Base-by-base conservation (phyloP, 23 tunicate genomes). In the Halocynthia aurantium region DNA sequence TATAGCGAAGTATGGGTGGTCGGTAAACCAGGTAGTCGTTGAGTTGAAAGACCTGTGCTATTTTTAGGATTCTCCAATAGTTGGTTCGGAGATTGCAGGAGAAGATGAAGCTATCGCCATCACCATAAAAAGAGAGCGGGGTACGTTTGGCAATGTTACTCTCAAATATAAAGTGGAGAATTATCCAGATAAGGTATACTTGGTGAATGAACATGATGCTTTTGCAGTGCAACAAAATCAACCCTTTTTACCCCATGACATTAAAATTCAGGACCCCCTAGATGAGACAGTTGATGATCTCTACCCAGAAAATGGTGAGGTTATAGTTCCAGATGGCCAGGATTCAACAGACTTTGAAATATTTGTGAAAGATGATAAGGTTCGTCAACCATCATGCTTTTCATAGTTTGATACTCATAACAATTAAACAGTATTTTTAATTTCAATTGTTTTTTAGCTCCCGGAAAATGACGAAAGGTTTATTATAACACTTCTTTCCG, bases 391-490 rank as follows among this genome's bases (percentile, higher is more conserved):
- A 58, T 58, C n/a, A 58, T 13, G n/a, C 15, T 13, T 58, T 58
- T 58, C n/a, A 13, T 58, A 58, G n/a, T 58, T 58, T 13, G 31
- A n/a, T 50, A 51, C 52, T 13, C 51, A 22, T 13, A 40, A 19
- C 19, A 17, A 10, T 75, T 54, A 11, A 54, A 8, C 21, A 19
- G 31, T 76, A 58, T 62, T 62, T 1, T 4, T 70, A 13, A 2
- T 78, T 55, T 68, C 44, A 31, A 31, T 31, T 31, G 44, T 31
- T 4, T 18, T 69, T 11, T 75, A 90, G 96, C 66, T 84, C 7
- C 96, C 96, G 52, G 96, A 90, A 76, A 67, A 90, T 81, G 89
- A 80, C 15, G 89, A 90, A 69, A 44, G 8, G 31, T 90, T 80
- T 71, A 17, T 31, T 49, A 49, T 90, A 12, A 60, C 55, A 0